Evolutionary conservation across 1,140 invertebrate species (phyloP).

Genomic region (Macrocentrus cingulum): DNA sequence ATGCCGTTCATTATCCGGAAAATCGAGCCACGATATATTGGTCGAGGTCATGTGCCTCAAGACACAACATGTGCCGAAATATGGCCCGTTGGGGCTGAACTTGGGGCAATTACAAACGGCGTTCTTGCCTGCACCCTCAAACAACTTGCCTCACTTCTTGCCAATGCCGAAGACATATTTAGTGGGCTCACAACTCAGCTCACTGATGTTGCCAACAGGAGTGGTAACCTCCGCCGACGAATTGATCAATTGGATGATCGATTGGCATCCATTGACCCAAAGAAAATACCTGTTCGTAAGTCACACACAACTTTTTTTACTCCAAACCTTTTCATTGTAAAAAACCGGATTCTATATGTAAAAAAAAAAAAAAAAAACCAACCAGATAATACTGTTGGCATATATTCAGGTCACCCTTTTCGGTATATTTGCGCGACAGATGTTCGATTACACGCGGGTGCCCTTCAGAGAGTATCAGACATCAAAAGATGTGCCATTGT

Average conservation of each 20-base stretch:
- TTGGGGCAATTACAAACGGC: conserved; percentile 59
- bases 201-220: conserved; percentile 56
- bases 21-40: conserved; percentile 53
- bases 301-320: conserved; percentile 34
- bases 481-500: conserved; percentile 37
- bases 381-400: no score
- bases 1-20: conserved; percentile 58
- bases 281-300: conserved; percentile 64
- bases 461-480: no score
- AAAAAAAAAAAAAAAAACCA: no score
- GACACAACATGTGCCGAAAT: conserved; percentile 41
- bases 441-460: no score
- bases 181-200: conserved; percentile 60
- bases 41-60: conserved; percentile 54
- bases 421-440: no score
- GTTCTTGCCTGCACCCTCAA: conserved; percentile 58
- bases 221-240: conserved; percentile 54
- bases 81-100: conserved; percentile 55
- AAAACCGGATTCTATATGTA: no score
- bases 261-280: conserved; percentile 58
- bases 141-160: conserved; percentile 60
- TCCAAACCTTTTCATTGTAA: not conserved
- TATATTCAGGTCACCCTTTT: not conserved
- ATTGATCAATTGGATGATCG: conserved; percentile 53
- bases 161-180: conserved; percentile 62